phyloP scores from a whole-genome alignment of 2,113 vertebrate genomes.

The Arvicanthis niloticus region DNA sequence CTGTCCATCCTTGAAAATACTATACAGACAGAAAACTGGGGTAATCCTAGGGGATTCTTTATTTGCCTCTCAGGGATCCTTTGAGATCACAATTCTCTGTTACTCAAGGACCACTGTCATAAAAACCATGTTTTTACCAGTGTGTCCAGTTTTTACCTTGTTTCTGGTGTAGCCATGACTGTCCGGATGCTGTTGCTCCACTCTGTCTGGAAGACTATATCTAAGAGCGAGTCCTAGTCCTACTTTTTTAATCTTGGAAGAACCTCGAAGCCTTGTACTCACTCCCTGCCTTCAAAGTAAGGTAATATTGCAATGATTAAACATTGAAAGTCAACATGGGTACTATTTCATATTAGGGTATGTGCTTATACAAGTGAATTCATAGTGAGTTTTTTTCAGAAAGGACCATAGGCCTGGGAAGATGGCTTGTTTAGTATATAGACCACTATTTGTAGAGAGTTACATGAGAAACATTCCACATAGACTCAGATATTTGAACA shows the following conservation, averaged over 20 bases:
- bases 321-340: not conserved
- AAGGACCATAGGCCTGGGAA: too few species aligned
- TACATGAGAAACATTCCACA: not conserved
- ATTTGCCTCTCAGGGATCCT: not conserved
- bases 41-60: not conserved
- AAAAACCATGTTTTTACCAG: conserved; percentile 22
- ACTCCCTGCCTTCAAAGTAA: not conserved
- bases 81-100: not conserved
- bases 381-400: not conserved
- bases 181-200: not conserved
- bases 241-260: not conserved
- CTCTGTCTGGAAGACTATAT: not conserved
- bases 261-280: not conserved
- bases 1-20: not conserved
- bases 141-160: not conserved
- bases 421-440: not conserved
- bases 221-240: not conserved
- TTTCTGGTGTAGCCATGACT: not conserved
- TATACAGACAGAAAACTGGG: not conserved
- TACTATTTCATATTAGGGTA: not conserved
- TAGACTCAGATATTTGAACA: not conserved
- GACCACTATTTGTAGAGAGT: not conserved
- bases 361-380: not conserved
- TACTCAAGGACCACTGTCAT: not conserved
- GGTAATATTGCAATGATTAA: not conserved